Conservation (phyloP, 2,113 vertebrate genomes). For the Salvelinus alpinus region DNA sequence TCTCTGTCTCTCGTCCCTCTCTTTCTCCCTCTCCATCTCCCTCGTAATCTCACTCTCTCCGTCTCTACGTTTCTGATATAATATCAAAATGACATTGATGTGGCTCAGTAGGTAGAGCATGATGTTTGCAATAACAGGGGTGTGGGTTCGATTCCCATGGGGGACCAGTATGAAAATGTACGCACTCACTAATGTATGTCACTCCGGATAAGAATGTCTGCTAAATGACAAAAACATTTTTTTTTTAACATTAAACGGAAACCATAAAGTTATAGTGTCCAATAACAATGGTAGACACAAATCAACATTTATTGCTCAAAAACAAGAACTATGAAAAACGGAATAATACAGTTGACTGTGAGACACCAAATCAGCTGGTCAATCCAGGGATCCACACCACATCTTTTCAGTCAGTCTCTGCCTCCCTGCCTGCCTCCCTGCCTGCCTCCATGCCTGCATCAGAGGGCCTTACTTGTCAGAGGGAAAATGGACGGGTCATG, state of each 20-base stretch:
- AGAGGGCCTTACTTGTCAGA: conserved; percentile 45
- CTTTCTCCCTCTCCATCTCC: too few species aligned
- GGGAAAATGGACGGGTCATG: conserved; percentile 41
- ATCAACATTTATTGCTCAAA: neutral
- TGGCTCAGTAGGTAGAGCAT: too few species aligned
- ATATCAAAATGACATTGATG: too few species aligned
- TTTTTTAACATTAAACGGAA: neutral
- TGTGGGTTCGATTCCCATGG: too few species aligned
- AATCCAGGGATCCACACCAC: neutral
- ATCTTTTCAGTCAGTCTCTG: neutral
- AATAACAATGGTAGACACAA: neutral
- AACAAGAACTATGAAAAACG: neutral
- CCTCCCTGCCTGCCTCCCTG: neutral
- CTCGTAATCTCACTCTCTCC: too few species aligned
- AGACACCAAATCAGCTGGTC: neutral
- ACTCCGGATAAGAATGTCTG: too few species aligned
- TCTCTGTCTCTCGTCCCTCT: neutral
- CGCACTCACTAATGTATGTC: too few species aligned
- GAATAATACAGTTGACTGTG: neutral
- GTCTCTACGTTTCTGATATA: too few species aligned
- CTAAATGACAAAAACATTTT: too few species aligned
- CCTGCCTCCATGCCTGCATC: conserved; percentile 6
- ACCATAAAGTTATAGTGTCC: neutral
- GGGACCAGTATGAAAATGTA: too few species aligned
- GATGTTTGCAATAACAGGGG: too few species aligned